Base-by-base conservation (phyloP, 53 echinoderm and acorn worm genomes). In the Arbacia lixula region DNA sequence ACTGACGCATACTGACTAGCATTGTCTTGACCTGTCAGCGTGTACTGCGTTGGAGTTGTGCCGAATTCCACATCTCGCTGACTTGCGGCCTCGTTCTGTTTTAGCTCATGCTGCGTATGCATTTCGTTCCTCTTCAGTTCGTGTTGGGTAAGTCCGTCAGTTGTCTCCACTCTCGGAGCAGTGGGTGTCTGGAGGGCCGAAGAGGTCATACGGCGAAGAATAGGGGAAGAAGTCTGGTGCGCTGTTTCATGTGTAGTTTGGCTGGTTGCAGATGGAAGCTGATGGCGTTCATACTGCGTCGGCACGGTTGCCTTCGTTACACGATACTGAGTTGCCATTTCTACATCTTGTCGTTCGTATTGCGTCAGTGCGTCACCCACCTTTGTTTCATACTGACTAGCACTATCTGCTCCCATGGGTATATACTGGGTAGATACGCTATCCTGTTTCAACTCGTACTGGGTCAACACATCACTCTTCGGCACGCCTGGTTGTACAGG, bases 361-460 rank as follows among this genome's bases (percentile, higher is more conserved):
- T 69, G 69, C 25, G 57, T 77, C 10, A 19, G 34, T 14, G 21
- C 38, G 26, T 42, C 10, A 5, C 37, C 77, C 3, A 34, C 35
- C 19, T 77, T 60, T 8, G 37, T 12, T 14, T 37, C 56, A 58
- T 58, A 24, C 27, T 77, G 77, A 27, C 57, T 77, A 11, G 77
- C 25, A 2, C 22, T 37, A 35, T 77, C 58, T 36, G 34, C 21
- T 74, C 46, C 41, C 43, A 39, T 72, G 28, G 40, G 37, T 5
- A 2, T 30, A 28, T 10, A 72, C 36, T 76, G 76, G 8, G 56
- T 55, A 5, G 55, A 76, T 17, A 35, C 33, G 35, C 39, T 40
- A 28, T 77, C 77, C 39, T 5, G 77, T 37, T 77, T 77, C 5
- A 30, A 20, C 58, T 77, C 77, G 10, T 77, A 77, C 14, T 77